Evolutionary conservation across 2,113 vertebrate species (phyloP), one percentile per base, ranked within the genome.

Genomic region (Ciconia stormi): DNA sequence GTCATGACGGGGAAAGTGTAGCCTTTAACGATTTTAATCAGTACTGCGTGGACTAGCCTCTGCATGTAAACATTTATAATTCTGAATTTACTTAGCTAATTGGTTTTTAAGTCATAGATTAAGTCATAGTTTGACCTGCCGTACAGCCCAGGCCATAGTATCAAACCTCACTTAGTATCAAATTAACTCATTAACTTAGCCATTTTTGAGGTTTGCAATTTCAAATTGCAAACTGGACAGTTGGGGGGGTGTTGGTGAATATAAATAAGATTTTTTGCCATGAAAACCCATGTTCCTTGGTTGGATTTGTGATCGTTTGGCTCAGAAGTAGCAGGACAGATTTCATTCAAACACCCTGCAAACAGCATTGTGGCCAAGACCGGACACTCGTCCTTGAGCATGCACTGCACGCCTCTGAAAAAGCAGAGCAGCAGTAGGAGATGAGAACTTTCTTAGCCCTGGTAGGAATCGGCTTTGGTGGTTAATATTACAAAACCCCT

Each of bases 401-500:
- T 56, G 40, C 16, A 1, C 65, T 44, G 62, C 26, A 22, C 1
- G 11, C 27, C 49, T 84, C 42, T 63, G 65, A 42, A 50, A 77
- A 72, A 56, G 76, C 80, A 72, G 77, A 89, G 59, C 59, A 71
- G 69, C 58, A 56, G 73, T 44, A 67, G 26, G 87, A 79, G 63
- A 78, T 81, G 80, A 58, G 77, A 92, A 40, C 49, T 29, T 95
- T 70, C 72, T 78, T 63, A 82, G 76, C 26, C 40, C 72, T 59
- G 72, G 16, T 62, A 83, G 67, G 79, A 88, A 40, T 65, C 3
- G 0, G 40, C 76, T 96, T 89, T 92, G 55, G 69, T 89, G 91
- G 89, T 84, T 95, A 92, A 36, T 74, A 30, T 96, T 96, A 78
- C 94, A 96, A 59, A 96, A 67, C 29, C 76, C 38, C 72, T 94